A percentile compares a stretch with the other conserved stretches of the same genome.
These are phyloP conservation scores for Polyommatus icarus DNA, from an alignment of 2,888 invertebrate species.

Conservation along the genomic window DNA sequence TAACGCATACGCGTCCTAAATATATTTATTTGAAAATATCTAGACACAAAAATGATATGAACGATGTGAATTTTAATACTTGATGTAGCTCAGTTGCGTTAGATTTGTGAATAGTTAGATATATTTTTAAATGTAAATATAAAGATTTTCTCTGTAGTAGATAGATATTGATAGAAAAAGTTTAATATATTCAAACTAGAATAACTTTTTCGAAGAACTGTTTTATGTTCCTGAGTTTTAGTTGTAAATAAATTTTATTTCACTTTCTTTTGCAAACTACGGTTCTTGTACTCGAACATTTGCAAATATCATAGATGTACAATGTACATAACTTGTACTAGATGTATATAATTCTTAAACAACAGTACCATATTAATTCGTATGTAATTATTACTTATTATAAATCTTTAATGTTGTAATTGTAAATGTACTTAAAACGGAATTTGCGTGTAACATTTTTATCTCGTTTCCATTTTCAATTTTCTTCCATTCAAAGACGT, in stretches of 20 bases:
- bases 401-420: conserved; percentile 70
- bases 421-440: conserved; percentile 76
- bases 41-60: conserved; percentile 57
- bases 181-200: conserved; percentile 74
- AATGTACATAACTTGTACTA: conserved; percentile 30
- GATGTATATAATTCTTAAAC: conserved; percentile 44
- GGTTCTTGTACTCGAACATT: conserved; percentile 35
- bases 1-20: conserved; percentile 5
- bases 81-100: conserved; percentile 66
- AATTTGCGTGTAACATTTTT: conserved; percentile 57
- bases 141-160: conserved; percentile 52
- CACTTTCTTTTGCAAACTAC: conserved; percentile 40
- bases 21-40: conserved; percentile 43
- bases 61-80: conserved; percentile 66
- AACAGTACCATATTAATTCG: conserved; percentile 63
- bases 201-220: conserved; percentile 70
- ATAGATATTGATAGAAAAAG: conserved; percentile 60
- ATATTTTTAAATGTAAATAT: conserved; percentile 66
- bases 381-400: conserved; percentile 66
- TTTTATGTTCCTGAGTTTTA: conserved; percentile 78
- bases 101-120: conserved; percentile 67
- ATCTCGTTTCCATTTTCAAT: conserved; percentile 40
- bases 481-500: conserved; percentile 44
- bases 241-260: conserved; percentile 69
- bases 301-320: conserved; percentile 25